Percentiles rank a stretch among this genome's conserved stretches.
Evolutionary conservation across 92 coral and sea anemone species (phyloP).

Genomic region (Bergia sp.): DNA sequence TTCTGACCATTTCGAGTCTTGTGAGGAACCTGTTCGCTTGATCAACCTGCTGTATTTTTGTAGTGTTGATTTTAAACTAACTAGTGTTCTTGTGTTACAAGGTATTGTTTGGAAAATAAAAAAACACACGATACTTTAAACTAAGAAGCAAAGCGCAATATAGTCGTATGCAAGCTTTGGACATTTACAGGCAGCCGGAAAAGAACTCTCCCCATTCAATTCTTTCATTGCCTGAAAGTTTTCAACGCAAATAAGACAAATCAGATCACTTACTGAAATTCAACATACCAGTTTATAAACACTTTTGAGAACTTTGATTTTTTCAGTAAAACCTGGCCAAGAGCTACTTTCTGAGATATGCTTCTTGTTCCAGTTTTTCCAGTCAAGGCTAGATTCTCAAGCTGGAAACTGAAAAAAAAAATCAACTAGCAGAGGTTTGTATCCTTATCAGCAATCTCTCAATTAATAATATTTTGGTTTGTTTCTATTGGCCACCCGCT

Average conservation of each 20-base stretch:
- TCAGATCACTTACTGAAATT: not conserved
- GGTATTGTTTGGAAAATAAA: conserved; percentile 5
- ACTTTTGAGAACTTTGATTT: not conserved
- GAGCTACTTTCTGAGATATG: not conserved
- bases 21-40: not conserved
- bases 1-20: not conserved
- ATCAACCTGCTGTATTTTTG: not conserved
- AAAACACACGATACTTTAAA: not conserved
- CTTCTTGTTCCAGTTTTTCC: not conserved
- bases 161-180: not conserved
- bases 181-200: not conserved
- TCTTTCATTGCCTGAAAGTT: not conserved
- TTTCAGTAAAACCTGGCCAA: not conserved
- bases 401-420: not conserved
- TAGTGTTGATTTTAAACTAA: not conserved
- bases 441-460: not conserved
- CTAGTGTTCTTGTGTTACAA: conserved; percentile 27
- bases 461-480: conserved; percentile 2
- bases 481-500: conserved; percentile 40
- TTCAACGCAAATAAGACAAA: not conserved
- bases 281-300: not conserved
- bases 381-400: not conserved
- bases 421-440: not conserved
- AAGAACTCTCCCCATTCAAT: not conserved
- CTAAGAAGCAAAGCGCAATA: not conserved